A percentile compares a stretch with the other conserved stretches of the same genome.
phyloP scores from a whole-genome alignment of 2,113 vertebrate species.

The Promerops cafer region DNA sequence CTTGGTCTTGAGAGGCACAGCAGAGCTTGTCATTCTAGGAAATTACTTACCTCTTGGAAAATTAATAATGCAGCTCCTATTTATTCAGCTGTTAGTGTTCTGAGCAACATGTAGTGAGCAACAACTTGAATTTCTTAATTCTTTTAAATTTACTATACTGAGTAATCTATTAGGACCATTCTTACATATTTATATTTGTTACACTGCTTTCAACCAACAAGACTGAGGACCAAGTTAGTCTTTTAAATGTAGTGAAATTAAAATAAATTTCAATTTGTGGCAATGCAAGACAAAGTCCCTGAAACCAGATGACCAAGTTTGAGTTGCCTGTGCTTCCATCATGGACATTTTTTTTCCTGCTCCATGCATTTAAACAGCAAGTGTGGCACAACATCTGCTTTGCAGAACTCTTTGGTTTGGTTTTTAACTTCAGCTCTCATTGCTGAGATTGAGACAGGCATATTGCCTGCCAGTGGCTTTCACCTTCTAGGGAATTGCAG shows the following conservation, averaged over 20 bases:
- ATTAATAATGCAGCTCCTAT: not conserved
- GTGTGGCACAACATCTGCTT: conserved; percentile 42
- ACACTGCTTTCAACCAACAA: not conserved
- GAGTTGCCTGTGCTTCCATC: conserved; percentile 37
- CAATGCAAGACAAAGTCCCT: not conserved
- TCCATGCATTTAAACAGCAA: conserved; percentile 45
- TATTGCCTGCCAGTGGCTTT: not conserved
- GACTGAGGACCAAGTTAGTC: not conserved
- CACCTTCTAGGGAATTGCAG: conserved; percentile 38
- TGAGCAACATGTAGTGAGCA: not conserved
- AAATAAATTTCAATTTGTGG: not conserved
- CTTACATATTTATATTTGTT: not conserved
- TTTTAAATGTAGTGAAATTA: not conserved
- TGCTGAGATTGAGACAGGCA: conserved; percentile 14
- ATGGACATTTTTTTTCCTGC: conserved; percentile 8
- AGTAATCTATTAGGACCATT: not conserved
- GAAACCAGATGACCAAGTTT: not conserved
- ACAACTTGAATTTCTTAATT: not conserved
- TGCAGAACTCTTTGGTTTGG: conserved; percentile 17
- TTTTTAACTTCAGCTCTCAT: conserved; percentile 18
- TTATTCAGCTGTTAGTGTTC: not conserved
- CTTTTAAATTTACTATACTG: not conserved
- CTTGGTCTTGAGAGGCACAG: not conserved
- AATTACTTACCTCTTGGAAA: not conserved
- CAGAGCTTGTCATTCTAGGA: not conserved